Evolutionary conservation across 2,888 invertebrate species (phyloP).

Genomic region (Stenodema calcarata): DNA sequence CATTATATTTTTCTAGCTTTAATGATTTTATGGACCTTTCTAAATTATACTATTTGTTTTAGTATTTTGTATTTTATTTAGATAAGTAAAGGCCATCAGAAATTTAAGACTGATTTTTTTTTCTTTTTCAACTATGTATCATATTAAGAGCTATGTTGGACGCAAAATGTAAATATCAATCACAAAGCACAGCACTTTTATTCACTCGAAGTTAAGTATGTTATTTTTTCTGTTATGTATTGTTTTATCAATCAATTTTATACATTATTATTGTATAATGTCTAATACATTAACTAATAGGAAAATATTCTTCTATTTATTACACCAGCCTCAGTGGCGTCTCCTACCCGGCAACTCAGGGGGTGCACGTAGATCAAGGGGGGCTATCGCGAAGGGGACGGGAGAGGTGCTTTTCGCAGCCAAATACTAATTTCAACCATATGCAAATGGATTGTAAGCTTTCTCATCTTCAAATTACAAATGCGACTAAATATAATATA

Average conservation of each 20-base stretch:
- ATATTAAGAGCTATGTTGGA: constrained; percentile 31
- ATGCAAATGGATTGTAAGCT: too few relatives aligned
- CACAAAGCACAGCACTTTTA: constrained; percentile 45
- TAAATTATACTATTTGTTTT: constrained; percentile 47
- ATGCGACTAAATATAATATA: too few relatives aligned
- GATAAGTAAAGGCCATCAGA: constrained; percentile 49
- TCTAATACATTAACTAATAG: constrained; percentile 49
- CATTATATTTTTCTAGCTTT: constrained; percentile 49
- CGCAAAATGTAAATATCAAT: constrained; percentile 43
- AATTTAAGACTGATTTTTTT: constrained; percentile 47
- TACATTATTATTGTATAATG: constrained; percentile 50
- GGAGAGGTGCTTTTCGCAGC: too few relatives aligned
- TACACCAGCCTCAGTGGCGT: not conserved
- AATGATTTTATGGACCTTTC: constrained; percentile 49
- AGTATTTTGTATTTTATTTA: constrained; percentile 43
- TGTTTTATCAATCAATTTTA: constrained; percentile 51
- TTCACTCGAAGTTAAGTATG: constrained; percentile 45
- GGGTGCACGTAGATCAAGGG: too few relatives aligned
- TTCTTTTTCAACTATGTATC: constrained; percentile 42
- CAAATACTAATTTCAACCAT: too few relatives aligned
- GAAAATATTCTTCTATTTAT: not conserved
- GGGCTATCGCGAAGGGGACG: too few relatives aligned
- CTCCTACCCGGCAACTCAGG: too few relatives aligned
- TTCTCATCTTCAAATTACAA: too few relatives aligned
- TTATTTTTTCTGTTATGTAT: constrained; percentile 50